Base-by-base conservation (phyloP, 2,113 vertebrate species). In the Symphodus melops region DNA sequence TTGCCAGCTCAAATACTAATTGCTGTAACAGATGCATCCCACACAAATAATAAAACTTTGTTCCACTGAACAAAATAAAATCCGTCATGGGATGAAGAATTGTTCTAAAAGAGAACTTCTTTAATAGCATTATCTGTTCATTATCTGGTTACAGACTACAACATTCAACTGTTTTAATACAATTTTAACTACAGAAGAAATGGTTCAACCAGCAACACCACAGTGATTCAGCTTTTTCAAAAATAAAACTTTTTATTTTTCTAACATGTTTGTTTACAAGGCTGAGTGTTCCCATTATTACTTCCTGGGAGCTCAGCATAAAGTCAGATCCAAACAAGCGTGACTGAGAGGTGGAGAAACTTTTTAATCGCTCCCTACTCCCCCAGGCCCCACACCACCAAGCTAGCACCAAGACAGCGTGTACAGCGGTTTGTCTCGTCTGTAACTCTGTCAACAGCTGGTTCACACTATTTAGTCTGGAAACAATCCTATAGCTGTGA, bases 201-300 rank as follows among this genome's bases (percentile, higher is more conserved):
- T 9, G 9, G 28, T 72, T n/a, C 56, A 2, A 54, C 20, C 7
- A 75, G 7, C 1, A 14, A 25, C 2, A n/a, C 5, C 36, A 46
- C 17, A 48, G 19, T 20, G 66, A 69, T 19, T 21, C 8, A 69
- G 37, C 5, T 39, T 49, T 28, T 66, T 75, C 48, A 67, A 72
- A 79, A 85, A 88, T 55, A 80, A 16, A 88, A 85, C 19, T 41
- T 78, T 90, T 91, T 79, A 88, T 90, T 89, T 65, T 64, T 39
- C 33, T 41, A 55, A 64, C 36, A 79, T 44, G 46, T 58, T 49
- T 75, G 66, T 67, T 51, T 46, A 67, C 42, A 51, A 59, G 9
- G 36, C 19, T 73, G 65, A 69, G 65, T 4, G 9, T n/a, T 63
- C 42, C 21, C 23, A 62, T 71, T 48, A 64, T 20, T 16, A 68